Conservation (phyloP, 2,113 vertebrate genomes). For the Mus spicilegus region DNA sequence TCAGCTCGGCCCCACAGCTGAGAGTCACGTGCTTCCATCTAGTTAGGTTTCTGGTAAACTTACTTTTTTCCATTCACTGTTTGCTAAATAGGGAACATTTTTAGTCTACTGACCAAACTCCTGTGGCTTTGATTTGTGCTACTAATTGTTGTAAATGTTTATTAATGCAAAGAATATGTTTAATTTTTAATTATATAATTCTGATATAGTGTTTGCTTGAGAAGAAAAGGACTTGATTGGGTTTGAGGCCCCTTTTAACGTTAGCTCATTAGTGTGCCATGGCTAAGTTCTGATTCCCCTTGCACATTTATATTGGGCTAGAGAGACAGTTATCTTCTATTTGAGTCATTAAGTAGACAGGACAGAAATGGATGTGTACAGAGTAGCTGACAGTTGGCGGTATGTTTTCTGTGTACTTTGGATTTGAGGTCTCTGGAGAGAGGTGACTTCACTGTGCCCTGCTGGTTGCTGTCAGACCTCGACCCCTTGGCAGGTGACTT, state of each 20-base stretch:
- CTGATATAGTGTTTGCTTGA: neutral
- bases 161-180: conserved; percentile 13
- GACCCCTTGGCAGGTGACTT: neutral
- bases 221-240: conserved; percentile 30
- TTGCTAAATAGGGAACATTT: conserved; percentile 36
- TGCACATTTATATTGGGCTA: neutral
- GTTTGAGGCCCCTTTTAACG: neutral
- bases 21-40: neutral
- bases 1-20: neutral
- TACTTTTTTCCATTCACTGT: neutral
- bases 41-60: neutral
- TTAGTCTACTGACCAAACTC: conserved; percentile 32
- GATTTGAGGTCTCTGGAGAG: neutral
- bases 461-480: neutral
- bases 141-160: conserved; percentile 7
- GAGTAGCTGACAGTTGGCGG: neutral
- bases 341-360: neutral
- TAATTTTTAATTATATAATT: neutral
- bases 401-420: neutral
- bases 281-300: neutral
- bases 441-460: neutral
- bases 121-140: conserved; percentile 27
- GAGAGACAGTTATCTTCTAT: neutral
- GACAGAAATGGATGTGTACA: neutral
- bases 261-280: neutral